phyloP scores from a whole-genome alignment of 2,797 vertebrate genomes.

The Dendrocincla tyrannina region DNA sequence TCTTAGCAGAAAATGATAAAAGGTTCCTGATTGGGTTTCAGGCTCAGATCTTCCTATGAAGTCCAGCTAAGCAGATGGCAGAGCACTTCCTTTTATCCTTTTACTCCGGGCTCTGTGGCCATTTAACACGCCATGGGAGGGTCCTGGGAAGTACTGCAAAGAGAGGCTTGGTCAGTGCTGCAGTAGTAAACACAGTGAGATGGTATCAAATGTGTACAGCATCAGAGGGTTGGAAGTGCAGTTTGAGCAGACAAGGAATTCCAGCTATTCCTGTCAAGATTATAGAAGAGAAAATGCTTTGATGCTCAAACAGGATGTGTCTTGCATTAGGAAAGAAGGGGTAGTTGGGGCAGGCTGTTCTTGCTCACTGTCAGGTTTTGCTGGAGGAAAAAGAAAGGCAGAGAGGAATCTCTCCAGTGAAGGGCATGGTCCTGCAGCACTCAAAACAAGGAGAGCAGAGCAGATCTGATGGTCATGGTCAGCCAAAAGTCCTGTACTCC shows the following conservation, averaged over 20 bases:
- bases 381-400: not conserved
- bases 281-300: not conserved
- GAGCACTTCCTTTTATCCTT: slow-evolving; percentile 1
- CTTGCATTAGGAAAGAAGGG: not conserved
- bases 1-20: slow-evolving; percentile 12
- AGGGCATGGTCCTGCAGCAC: not conserved
- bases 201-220: not conserved
- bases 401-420: not conserved
- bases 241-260: not conserved
- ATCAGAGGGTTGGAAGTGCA: not conserved
- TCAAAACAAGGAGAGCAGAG: not conserved
- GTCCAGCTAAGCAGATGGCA: not conserved
- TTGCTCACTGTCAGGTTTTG: not conserved
- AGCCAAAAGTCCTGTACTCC: not conserved
- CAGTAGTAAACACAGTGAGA: not conserved
- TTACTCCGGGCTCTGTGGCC: not conserved
- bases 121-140: not conserved
- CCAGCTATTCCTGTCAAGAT: slow-evolving; percentile 8
- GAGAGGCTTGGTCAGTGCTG: not conserved
- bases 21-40: not conserved
- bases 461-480: not conserved
- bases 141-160: not conserved
- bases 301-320: not conserved
- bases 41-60: not conserved
- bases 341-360: not conserved